These are phyloP conservation scores for Recurvirostra avosetta DNA, from an alignment of 2,113 vertebrate species.

Conservation along the genomic window DNA sequence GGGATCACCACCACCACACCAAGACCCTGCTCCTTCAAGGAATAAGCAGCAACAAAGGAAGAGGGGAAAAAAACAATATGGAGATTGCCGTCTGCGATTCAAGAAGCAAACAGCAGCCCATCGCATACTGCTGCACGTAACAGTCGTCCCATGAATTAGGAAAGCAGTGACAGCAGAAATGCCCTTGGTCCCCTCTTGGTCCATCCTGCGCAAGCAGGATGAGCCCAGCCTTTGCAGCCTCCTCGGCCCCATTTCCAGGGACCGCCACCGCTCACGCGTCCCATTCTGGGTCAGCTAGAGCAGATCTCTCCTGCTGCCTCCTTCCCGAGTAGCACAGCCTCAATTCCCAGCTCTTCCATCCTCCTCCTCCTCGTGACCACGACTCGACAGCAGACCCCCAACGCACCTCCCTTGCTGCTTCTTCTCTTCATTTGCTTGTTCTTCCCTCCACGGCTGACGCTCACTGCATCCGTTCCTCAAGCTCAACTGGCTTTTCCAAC, in stretches of 20 bases:
- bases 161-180: neutral
- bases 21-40: neutral
- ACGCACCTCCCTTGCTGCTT: neutral
- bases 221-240: fast-evolving
- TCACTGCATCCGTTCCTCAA: neutral
- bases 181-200: no score
- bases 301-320: neutral
- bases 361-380: neutral
- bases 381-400: neutral
- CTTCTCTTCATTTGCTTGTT: neutral
- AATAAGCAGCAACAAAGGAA: neutral
- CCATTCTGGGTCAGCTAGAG: neutral
- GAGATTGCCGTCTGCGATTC: neutral
- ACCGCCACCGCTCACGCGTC: fast-evolving
- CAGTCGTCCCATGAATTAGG: fast-evolving
- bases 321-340: neutral
- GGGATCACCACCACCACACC: neutral
- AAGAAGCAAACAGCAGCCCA: neutral
- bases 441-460: neutral
- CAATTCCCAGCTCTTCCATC: neutral
- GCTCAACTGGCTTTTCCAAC: neutral
- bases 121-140: neutral
- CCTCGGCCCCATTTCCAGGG: neutral
- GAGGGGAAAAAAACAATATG: fast-evolving
- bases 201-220: neutral